Conservation (phyloP, 2,113 vertebrate species). For the Ctenodactylus gundi region DNA sequence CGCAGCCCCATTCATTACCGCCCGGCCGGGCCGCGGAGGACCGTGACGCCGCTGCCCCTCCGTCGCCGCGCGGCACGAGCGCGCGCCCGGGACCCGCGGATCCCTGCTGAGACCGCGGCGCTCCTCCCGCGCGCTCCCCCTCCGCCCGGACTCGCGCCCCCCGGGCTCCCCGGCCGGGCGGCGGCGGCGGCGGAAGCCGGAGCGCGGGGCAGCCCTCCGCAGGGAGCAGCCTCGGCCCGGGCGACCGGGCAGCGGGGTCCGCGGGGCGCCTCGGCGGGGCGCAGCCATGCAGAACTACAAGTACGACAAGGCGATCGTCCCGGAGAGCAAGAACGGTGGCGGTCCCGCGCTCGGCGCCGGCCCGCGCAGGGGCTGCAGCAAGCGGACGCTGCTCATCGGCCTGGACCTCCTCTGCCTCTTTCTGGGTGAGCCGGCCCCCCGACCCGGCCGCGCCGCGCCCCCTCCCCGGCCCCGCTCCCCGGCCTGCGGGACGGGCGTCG, state of each 20-base stretch:
- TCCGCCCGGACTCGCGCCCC: no score
- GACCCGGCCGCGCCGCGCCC: background rate
- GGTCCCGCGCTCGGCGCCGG: conserved; percentile 91
- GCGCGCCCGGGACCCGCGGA: conserved; percentile 5
- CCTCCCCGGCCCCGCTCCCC: background rate
- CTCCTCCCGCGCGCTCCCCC: conserved; percentile 23
- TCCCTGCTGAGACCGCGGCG: background rate
- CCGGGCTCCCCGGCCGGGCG: no score
- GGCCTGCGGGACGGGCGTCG: background rate
- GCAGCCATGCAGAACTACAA: conserved; percentile 94
- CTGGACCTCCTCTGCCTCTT: conserved; percentile 96
- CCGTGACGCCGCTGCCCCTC: background rate
- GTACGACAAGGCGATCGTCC: conserved; percentile 97
- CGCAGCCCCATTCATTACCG: conserved; percentile 79
- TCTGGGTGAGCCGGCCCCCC: conserved; percentile 88
- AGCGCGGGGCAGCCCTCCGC: no score
- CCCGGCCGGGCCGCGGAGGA: conserved; percentile 25
- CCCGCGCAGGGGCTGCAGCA: conserved; percentile 88
- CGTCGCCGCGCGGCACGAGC: conserved; percentile 13
- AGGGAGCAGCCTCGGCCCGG: background rate
- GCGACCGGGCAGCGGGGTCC: background rate
- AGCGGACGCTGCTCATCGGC: conserved; percentile 91
- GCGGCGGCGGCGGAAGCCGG: no score
- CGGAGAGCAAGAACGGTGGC: conserved; percentile 96
- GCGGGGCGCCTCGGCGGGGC: conserved; percentile 52